Base-by-base conservation (phyloP, 2,797 vertebrate genomes). In the Melanotaenia trifasciata region DNA sequence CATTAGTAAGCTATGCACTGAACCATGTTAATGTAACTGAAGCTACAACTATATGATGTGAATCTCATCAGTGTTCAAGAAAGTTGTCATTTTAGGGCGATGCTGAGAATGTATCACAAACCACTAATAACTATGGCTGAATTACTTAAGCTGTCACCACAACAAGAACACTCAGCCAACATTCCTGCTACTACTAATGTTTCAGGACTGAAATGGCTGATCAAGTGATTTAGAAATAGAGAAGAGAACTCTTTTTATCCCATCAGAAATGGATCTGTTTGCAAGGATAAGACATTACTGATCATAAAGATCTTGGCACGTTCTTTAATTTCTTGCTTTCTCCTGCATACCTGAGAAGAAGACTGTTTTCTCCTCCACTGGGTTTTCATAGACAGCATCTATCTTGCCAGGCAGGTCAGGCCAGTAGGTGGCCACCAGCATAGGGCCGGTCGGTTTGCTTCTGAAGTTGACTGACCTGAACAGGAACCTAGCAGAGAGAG, bases 341-440 rank as follows among this genome's bases (percentile, higher is more conserved):
- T 76, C 2, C 51, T 58, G 59, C 72, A 22, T 90, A 99, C 98
- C 98, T 96, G 98, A 87, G 66, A 99, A 99, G 93, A 99, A 99
- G 30, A 98, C 93, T 0, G 97, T 94, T 78, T 96, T 99, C 86
- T 99, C 97, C 0, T 97, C 97, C 82, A 96, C 90, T 14, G 97
- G 97, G 72, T 96, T 96, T 90, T 99, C 97, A 0, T 99, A 99
- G 59, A 95, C 97, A 11, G 98, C 98, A 24, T 99, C 97, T 0
- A 99, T 95, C 92, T 96, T 98, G 68, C 93, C 90, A 2, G 98
- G 98, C 63, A 99, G 91, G 60, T 98, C 97, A 20, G 96, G 92
- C 98, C 98, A 99, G 94, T 98, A 99, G 2, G 96, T 98, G 88
- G 96, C 97, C 69, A 97, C 94, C 8, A 99, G 95, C 91, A 97